These are phyloP conservation scores for Ditula angustiorana DNA, from an alignment of 2,888 invertebrate species.

Conservation along the genomic window DNA sequence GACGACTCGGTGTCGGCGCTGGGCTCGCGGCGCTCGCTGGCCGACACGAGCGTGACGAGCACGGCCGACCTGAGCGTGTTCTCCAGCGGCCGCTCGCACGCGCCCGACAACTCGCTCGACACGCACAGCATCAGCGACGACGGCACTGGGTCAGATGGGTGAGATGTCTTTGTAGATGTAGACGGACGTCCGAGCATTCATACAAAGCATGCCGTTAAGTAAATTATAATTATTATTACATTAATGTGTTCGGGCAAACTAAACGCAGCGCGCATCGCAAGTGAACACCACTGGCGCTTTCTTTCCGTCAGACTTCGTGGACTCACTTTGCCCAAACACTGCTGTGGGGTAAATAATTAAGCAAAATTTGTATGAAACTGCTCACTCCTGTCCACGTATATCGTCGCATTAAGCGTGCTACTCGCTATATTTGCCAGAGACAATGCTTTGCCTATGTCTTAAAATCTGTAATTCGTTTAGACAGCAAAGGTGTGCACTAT, in stretches of 20 bases:
- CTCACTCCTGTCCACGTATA: background rate
- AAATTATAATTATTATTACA: too few species aligned
- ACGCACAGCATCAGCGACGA: constrained; percentile 92
- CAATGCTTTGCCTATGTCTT: too few species aligned
- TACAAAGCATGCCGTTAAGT: background rate
- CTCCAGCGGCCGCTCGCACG: constrained; percentile 90
- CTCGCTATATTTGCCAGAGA: background rate
- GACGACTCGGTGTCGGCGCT: constrained; percentile 89
- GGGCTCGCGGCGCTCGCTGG: constrained; percentile 91
- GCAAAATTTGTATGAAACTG: constrained; percentile 1
- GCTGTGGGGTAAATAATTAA: too few species aligned
- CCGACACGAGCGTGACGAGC: constrained; percentile 93
- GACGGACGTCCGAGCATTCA: constrained; percentile 51
- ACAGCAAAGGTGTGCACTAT: too few species aligned
- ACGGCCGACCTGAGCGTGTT: constrained; percentile 93
- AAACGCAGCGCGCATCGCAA: too few species aligned
- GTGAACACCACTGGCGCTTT: too few species aligned
- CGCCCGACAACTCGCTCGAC: constrained; percentile 90
- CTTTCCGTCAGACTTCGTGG: too few species aligned
- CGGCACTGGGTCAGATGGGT: constrained; percentile 89
- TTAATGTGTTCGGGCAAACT: too few species aligned
- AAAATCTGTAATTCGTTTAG: too few species aligned
- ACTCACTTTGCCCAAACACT: too few species aligned
- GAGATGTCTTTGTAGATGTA: constrained; percentile 74
- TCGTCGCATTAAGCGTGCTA: background rate